Conservation (phyloP, 2,888 invertebrate species). For the Omphaloscelis lunosa region DNA sequence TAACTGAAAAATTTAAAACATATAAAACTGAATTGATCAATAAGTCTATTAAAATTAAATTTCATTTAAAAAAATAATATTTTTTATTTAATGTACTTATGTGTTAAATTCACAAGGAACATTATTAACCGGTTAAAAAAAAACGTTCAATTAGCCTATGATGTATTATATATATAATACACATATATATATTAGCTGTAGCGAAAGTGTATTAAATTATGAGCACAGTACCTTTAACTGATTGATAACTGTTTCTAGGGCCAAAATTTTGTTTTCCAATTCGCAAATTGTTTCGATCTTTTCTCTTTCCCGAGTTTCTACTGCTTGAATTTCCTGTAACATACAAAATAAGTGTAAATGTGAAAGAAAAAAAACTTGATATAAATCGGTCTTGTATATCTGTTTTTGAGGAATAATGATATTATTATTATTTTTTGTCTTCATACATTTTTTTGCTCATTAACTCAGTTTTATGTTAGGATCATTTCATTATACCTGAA, state of each 20-base stretch:
- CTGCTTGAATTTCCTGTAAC: conserved; percentile 74
- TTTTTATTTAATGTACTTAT: not conserved
- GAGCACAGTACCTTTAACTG: conserved; percentile 77
- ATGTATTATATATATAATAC: too few species aligned
- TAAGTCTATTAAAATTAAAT: not conserved
- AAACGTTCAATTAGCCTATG: not conserved
- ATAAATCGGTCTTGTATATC: not conserved
- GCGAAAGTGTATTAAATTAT: not conserved
- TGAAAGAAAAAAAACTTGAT: not conserved
- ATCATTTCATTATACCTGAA: too few species aligned
- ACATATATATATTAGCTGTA: not conserved
- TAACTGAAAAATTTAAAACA: not conserved
- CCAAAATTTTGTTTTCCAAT: conserved; percentile 68
- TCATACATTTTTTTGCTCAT: too few species aligned
- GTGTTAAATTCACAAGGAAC: not conserved
- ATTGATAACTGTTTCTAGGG: conserved; percentile 76
- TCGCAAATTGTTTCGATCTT: conserved; percentile 60
- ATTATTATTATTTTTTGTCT: not conserved
- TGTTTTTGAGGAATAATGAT: not conserved
- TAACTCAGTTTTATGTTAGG: too few species aligned
- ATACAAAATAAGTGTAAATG: not conserved
- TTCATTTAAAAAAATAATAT: too few species aligned
- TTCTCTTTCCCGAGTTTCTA: conserved; percentile 61
- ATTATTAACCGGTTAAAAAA: not conserved
- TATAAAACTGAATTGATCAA: not conserved